Evolutionary conservation across 2,888 invertebrate genomes (phyloP), one percentile per base, ranked within the genome.

Genomic region (Thalpophila matura): DNA sequence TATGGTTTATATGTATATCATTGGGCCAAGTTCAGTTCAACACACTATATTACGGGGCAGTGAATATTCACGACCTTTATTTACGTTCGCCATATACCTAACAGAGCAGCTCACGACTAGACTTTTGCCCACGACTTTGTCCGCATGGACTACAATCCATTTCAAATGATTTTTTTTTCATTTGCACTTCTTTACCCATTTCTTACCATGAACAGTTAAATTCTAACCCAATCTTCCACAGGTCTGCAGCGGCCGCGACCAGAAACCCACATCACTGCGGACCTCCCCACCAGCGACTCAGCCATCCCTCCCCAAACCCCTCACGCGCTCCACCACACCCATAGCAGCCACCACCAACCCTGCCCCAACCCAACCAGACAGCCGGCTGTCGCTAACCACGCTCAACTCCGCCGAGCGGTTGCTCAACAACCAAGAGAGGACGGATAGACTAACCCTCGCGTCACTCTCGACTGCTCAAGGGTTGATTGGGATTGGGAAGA

Each of bases 201-300:
- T n/a, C n/a, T n/a, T 0, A 42, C 12, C 24, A 22, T 4, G 2
- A 12, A 16, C 10, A 10, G n/a, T 14, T 22, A 3, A 14, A 5
- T 4, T 20, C 4, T 43, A 20, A 54, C 10, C 1, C 2, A 5
- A 0, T 18, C 3, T 47, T 9, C 5, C 9, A 9, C 86, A 95
- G 95, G 95, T 95, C 0, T 95, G 95, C 89, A 94, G 95, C 81
- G 95, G 95, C 1, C 88, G 95, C 14, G 95, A 95, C 42, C 91
- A 90, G 56, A 95, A 95, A 50, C 95, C 95, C 0, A 87, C 90
- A 0, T 20, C 68, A 0, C 83, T 93, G 1, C 90, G 93, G 1
- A 91, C 91, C 0, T 93, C 95, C 0, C 95, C 95, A 0, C 94
- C 95, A 0, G 82, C 89, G 0, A 77, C 88, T 0, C 86, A 85